These are phyloP conservation scores for Grus americana DNA, from an alignment of 2,113 vertebrate genomes.

Conservation along the genomic window DNA sequence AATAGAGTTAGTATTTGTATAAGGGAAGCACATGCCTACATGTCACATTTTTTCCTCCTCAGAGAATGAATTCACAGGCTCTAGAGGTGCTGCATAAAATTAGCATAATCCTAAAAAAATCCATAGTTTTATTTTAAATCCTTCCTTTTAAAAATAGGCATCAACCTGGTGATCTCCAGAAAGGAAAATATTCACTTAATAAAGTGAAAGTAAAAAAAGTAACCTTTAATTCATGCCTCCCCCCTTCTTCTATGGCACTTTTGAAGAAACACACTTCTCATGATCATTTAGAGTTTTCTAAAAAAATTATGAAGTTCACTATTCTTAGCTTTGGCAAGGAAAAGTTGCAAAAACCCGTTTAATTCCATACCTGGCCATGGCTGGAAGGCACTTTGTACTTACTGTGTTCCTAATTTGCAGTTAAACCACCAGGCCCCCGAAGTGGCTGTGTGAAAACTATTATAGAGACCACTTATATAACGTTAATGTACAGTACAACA, in stretches of 20 bases:
- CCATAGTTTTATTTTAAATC: neutral
- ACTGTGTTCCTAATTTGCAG: constrained; percentile 35
- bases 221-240: constrained; percentile 28
- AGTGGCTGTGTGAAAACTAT: constrained; percentile 4
- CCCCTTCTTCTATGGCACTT: constrained; percentile 9
- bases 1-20: neutral
- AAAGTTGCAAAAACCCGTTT: constrained; percentile 57
- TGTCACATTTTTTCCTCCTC: neutral
- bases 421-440: neutral
- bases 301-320: constrained; percentile 38
- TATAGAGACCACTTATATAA: constrained; percentile 6
- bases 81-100: neutral
- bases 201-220: constrained; percentile 25
- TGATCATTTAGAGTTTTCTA: constrained; percentile 31
- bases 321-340: constrained; percentile 45
- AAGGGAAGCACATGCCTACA: neutral
- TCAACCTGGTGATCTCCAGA: neutral
- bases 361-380: constrained; percentile 37
- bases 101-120: neutral
- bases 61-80: neutral
- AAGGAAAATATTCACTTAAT: neutral
- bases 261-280: constrained; percentile 49
- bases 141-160: neutral
- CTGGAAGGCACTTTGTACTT: constrained; percentile 11
- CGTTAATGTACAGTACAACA: constrained; percentile 47